Conservation (phyloP, 2,888 invertebrate genomes). For the Nomada goodeniana region DNA sequence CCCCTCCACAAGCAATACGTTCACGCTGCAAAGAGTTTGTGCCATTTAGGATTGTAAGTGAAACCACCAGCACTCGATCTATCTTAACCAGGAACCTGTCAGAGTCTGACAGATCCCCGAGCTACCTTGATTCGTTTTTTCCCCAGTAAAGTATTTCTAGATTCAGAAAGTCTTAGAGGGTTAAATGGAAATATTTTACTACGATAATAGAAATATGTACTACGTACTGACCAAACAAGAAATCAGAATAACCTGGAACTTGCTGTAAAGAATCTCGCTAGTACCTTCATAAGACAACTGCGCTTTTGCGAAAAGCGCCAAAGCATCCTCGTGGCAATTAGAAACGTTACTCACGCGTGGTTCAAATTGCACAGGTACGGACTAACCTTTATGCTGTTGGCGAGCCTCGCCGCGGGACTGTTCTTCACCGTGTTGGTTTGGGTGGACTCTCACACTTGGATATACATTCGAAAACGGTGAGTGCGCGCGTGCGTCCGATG, state of each 20-base stretch:
- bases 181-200: neutral
- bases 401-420: constrained; percentile 94
- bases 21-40: constrained; percentile 91
- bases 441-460: constrained; percentile 98
- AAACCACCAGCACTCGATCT: neutral
- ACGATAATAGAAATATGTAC: too few relatives aligned
- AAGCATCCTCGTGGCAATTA: neutral
- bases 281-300: too few relatives aligned
- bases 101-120: too few relatives aligned
- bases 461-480: constrained; percentile 96
- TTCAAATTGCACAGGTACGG: constrained; percentile 85
- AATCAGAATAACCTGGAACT: too few relatives aligned
- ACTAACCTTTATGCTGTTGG: constrained; percentile 93
- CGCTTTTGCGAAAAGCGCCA: too few relatives aligned
- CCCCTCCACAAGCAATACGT: constrained; percentile 93
- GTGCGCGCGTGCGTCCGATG: constrained; percentile 53
- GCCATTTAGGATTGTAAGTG: constrained; percentile 91
- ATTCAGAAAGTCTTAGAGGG: neutral
- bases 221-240: too few relatives aligned
- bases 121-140: neutral
- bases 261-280: too few relatives aligned
- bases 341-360: neutral
- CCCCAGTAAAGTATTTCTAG: neutral
- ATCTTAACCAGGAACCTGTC: too few relatives aligned
- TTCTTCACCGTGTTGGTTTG: constrained; percentile 96